Base-by-base conservation (phyloP, 2,888 invertebrate genomes). In the Cephalotes varians region DNA sequence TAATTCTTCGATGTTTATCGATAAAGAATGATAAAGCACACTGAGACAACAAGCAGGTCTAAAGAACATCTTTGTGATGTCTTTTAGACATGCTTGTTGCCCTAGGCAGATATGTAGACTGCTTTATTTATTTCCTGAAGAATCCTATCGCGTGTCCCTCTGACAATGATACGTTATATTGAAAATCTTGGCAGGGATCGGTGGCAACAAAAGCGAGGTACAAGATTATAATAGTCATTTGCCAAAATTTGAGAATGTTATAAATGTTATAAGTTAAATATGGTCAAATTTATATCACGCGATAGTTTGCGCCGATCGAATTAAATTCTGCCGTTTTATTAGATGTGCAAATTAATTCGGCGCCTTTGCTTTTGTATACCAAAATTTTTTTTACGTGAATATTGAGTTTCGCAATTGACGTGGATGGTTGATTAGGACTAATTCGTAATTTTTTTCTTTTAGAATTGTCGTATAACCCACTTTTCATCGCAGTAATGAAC, bases 141-240 rank as follows among this genome's bases (percentile, higher is more conserved):
- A 40, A 77, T 77, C n/a, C 12, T 71, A 9, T 44, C 21, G 34
- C 40, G 28, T 60, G 47, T 58, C 1, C n/a, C n/a, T 0, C 21
- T 47, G 60, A 60, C 34, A 60, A 62, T 34, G 25, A 74, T 15
- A 21, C 6, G 18, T 69, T n/a, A 69, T 15, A 3, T 69, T 69
- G 15, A 25, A 76, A 62, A 77, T 81, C 56, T 83, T 81, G 72
- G 74, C 74, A 85, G 69, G 10, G 6, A 28, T 77, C 34, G 3
- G n/a, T 58, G 65, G 34, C 69, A 71, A 44, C 34, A 47, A 15
- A 40, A 54, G 9, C 47, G 34, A 62, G 47, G 18, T 28, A 72
- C 56, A 69, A 77, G 65, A 74, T 71, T 81, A 62, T 72, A 54
- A 77, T 73, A 49, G 34, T 60, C 31, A 7, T 56, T 67, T 21